phyloP scores from a whole-genome alignment of 2,113 vertebrate genomes.

The Sphaerodactylus townsendi region DNA sequence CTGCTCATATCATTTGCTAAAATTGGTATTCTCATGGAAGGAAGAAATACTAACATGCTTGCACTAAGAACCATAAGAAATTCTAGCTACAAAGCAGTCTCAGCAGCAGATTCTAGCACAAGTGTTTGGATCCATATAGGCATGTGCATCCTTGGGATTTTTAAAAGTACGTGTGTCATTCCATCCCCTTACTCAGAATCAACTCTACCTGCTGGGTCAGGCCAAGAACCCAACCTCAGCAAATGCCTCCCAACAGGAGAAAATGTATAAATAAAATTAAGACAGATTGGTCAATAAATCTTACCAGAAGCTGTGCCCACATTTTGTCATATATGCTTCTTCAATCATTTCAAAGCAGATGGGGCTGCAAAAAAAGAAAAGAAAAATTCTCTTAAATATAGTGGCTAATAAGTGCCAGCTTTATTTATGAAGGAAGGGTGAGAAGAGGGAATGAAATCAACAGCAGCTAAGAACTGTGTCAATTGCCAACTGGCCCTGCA shows the following conservation, averaged over 20 bases:
- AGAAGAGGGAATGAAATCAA: neutral
- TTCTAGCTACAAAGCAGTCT: neutral
- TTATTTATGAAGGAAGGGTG: neutral
- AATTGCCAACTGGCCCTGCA: neutral
- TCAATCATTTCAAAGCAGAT: conserved; percentile 99
- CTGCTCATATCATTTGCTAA: neutral
- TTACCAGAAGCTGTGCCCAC: conserved; percentile 99
- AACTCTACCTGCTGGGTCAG: neutral
- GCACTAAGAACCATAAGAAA: no score
- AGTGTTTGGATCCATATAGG: neutral
- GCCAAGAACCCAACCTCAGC: neutral
- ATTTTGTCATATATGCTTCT: conserved; percentile 99
- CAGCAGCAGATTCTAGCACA: neutral
- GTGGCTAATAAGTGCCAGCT: neutral
- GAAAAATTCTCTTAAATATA: conserved; percentile 20
- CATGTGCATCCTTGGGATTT: neutral
- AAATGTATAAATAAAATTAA: conserved; percentile 15
- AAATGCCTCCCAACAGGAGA: neutral
- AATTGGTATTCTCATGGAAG: neutral
- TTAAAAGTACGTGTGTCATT: neutral
- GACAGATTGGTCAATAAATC: conserved; percentile 15
- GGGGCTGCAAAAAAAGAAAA: conserved; percentile 80
- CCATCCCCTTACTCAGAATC: neutral
- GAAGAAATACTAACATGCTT: neutral
- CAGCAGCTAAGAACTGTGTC: neutral